Percentiles rank a stretch among this genome's conserved stretches.
Evolutionary conservation across 2,113 vertebrate species (phyloP).

Genomic region (Laticauda colubrina): DNA sequence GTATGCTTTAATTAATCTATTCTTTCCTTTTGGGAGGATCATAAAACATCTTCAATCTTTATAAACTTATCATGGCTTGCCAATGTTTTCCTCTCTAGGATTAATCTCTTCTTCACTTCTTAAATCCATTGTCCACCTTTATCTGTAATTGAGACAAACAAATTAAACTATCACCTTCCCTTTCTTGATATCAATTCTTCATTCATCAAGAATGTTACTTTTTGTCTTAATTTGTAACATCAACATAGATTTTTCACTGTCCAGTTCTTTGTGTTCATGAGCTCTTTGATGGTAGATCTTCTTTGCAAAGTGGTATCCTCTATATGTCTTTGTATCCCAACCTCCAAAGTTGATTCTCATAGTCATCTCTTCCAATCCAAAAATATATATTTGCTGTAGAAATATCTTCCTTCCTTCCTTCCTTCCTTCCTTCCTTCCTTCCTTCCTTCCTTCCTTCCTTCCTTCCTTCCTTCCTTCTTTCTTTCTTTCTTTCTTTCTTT

Average conservation of each 20-base stretch:
- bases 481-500: too few species aligned
- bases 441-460: too few species aligned
- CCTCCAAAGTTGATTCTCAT: not conserved
- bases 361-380: not conserved
- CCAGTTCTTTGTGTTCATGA: not conserved
- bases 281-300: not conserved
- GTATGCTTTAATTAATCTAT: not conserved
- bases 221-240: not conserved
- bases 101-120: not conserved
- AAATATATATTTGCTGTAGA: not conserved
- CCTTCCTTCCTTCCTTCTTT: too few species aligned
- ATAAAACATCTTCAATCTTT: not conserved
- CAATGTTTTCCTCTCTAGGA: not conserved
- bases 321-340: not conserved
- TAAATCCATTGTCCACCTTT: not conserved
- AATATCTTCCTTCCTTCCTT: not conserved
- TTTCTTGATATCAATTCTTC: not conserved
- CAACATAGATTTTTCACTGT: not conserved
- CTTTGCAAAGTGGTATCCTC: not conserved
- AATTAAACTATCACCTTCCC: not conserved
- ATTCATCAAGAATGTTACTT: not conserved
- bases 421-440: not conserved
- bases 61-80: not conserved
- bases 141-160: not conserved
- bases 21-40: not conserved